phyloP scores from a whole-genome alignment of 2,888 invertebrate genomes.

The Epinotia brunnichana region DNA sequence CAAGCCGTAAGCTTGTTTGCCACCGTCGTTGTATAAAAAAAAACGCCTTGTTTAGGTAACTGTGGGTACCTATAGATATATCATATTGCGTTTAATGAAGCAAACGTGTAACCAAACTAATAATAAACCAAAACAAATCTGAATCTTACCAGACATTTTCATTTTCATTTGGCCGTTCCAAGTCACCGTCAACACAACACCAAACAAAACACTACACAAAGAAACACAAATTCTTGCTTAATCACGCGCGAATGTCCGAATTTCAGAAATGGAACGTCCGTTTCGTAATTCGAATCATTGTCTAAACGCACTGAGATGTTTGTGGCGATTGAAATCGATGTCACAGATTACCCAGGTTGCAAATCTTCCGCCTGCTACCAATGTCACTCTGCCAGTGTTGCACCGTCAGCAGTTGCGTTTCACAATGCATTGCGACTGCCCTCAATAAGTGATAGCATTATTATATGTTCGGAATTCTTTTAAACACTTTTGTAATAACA shows the following conservation, averaged over 20 bases:
- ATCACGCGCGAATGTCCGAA: conserved; percentile 35
- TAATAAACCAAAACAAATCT: background rate
- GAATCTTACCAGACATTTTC: conserved; percentile 58
- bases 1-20: too few relatives aligned
- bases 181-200: conserved; percentile 28
- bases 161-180: conserved; percentile 49
- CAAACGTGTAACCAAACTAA: too few relatives aligned
- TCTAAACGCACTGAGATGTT: conserved; percentile 40
- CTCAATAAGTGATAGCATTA: conserved; percentile 43
- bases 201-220: conserved; percentile 32
- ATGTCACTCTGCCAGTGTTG: conserved; percentile 56
- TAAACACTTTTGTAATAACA: conserved; percentile 39
- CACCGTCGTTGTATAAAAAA: too few relatives aligned
- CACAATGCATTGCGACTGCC: conserved; percentile 38
- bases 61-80: too few relatives aligned
- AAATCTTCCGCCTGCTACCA: conserved; percentile 60
- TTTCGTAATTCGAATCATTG: conserved; percentile 35
- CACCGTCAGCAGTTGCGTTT: conserved; percentile 55
- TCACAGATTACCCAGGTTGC: conserved; percentile 55
- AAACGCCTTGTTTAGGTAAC: too few relatives aligned
- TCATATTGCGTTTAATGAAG: background rate
- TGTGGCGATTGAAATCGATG: conserved; percentile 34
- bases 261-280: conserved; percentile 43
- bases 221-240: background rate
- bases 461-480: conserved; percentile 34